These are phyloP conservation scores for Nymphalis c-album DNA, from an alignment of 2,888 invertebrate genomes.

Conservation along the genomic window DNA sequence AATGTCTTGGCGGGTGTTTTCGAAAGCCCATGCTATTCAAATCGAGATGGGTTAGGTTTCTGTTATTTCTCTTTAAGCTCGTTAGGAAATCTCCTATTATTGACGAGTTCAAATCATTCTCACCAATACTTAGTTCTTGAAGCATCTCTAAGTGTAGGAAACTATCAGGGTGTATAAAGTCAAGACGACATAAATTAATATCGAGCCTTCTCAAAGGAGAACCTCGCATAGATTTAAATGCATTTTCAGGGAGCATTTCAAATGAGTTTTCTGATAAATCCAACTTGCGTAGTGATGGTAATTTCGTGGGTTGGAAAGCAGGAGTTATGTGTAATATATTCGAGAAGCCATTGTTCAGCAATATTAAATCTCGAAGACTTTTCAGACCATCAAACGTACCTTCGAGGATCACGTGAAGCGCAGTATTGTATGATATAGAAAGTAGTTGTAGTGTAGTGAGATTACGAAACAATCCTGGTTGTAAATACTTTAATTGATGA, in stretches of 20 bases:
- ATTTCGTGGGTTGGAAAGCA: conserved; percentile 62
- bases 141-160: conserved; percentile 73
- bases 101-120: conserved; percentile 75
- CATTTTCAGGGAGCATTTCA: conserved; percentile 61
- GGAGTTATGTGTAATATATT: conserved; percentile 67
- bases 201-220: conserved; percentile 69
- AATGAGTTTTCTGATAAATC: conserved; percentile 81
- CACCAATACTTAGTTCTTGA: conserved; percentile 71
- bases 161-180: conserved; percentile 75
- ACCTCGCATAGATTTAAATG: conserved; percentile 73
- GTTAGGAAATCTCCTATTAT: conserved; percentile 68
- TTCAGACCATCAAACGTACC: conserved; percentile 76
- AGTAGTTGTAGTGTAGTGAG: conserved; percentile 73
- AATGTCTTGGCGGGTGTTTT: conserved; percentile 67
- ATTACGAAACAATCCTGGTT: conserved; percentile 74
- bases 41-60: conserved; percentile 72
- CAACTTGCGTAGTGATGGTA: conserved; percentile 73
- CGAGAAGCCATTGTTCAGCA: conserved; percentile 80
- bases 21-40: conserved; percentile 79
- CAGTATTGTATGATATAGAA: conserved; percentile 80
- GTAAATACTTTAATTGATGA: conserved; percentile 70
- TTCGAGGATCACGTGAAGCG: conserved; percentile 65
- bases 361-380: conserved; percentile 71
- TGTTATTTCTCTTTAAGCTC: conserved; percentile 54
- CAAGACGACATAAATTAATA: conserved; percentile 77